phyloP scores from a whole-genome alignment of 2,888 invertebrate species.

The Acheta domesticus region DNA sequence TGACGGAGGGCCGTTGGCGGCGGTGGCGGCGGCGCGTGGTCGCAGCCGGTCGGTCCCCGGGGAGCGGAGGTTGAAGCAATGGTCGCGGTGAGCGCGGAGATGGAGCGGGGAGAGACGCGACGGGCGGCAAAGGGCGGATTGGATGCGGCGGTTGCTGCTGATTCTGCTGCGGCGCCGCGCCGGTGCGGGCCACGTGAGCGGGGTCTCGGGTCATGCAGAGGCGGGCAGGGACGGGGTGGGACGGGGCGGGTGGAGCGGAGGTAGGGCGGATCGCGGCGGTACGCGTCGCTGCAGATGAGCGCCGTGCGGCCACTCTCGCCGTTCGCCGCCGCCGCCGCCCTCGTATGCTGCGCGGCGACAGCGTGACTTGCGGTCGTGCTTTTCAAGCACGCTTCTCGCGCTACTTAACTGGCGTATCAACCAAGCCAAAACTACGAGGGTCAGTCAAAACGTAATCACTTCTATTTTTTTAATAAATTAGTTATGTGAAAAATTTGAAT shows the following conservation, averaged over 20 bases:
- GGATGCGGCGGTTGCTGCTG: background rate
- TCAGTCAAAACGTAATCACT: too few relatives aligned
- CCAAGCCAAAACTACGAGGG: too few relatives aligned
- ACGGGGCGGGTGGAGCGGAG: background rate
- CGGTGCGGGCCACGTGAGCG: background rate
- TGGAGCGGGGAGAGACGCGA: background rate
- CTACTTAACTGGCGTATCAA: too few relatives aligned
- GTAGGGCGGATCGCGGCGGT: background rate
- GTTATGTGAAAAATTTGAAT: too few relatives aligned
- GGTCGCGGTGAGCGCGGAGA: background rate
- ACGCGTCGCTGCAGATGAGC: too few relatives aligned
- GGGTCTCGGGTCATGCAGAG: background rate
- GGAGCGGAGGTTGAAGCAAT: background rate
- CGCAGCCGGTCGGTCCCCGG: background rate
- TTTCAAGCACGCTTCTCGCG: too few relatives aligned
- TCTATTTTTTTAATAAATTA: too few relatives aligned
- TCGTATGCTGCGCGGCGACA: too few relatives aligned
- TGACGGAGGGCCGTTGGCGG: too few relatives aligned
- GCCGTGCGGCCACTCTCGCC: too few relatives aligned
- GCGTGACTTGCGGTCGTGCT: too few relatives aligned
- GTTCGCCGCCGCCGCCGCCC: too few relatives aligned
- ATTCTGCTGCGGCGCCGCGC: background rate
- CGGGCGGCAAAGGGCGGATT: background rate
- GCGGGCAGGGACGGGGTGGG: background rate
- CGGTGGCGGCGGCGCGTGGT: background rate